Percentiles rank a stretch among this genome's conserved stretches.
These are phyloP conservation scores for Mallotus villosus DNA, from an alignment of 2,797 vertebrate species.

Conservation along the genomic window DNA sequence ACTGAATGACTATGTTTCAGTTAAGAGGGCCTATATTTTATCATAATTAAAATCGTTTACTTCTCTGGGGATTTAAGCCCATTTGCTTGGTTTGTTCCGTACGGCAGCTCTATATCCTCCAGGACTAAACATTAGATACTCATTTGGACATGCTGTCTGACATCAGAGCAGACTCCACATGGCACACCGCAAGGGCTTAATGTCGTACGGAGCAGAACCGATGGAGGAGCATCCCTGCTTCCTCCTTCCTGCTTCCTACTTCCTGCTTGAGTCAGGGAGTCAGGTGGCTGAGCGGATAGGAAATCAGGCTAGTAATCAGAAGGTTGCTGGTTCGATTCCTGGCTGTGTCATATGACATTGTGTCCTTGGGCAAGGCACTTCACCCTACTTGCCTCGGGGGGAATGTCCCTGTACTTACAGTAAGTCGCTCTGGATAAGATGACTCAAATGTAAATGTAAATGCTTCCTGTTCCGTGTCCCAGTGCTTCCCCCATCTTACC, in stretches of 20 bases:
- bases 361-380: too few relatives aligned
- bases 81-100: not conserved
- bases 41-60: not conserved
- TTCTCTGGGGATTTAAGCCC: not conserved
- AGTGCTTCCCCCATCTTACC: conserved; percentile 72
- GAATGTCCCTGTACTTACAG: too few relatives aligned
- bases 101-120: not conserved
- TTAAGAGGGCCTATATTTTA: not conserved
- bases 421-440: too few relatives aligned
- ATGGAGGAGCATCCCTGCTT: not conserved
- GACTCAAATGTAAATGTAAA: too few relatives aligned
- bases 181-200: conserved; percentile 18
- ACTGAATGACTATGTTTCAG: not conserved
- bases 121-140: conserved; percentile 16
- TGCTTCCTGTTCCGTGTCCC: too few relatives aligned
- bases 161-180: conserved; percentile 1
- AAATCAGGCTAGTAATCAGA: too few relatives aligned
- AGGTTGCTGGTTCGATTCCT: too few relatives aligned
- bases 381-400: too few relatives aligned
- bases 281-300: too few relatives aligned
- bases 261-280: too few relatives aligned
- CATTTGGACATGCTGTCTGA: conserved; percentile 4
- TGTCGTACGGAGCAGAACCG: conserved; percentile 17
- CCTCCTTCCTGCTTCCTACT: not conserved
- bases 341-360: too few relatives aligned